Conservation (phyloP, 2,113 vertebrate species). For the Carettochelys insculpta region DNA sequence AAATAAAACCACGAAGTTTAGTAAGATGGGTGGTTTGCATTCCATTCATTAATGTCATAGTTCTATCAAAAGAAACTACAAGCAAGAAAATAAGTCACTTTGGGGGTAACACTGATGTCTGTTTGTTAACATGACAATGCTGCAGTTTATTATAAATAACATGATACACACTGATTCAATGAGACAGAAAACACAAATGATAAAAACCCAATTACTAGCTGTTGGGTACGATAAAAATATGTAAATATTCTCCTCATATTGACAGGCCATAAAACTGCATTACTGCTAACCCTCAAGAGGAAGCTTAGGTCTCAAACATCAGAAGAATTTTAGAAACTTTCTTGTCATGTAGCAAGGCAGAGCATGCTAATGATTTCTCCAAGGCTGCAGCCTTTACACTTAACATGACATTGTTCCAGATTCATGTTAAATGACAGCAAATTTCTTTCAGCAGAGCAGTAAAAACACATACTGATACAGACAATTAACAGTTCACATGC, state of each 20-base stretch:
- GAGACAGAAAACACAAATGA: constrained; percentile 55
- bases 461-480: constrained; percentile 43
- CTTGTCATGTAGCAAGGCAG: constrained; percentile 9
- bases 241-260: constrained; percentile 37
- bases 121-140: constrained; percentile 29
- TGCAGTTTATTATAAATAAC: constrained; percentile 17
- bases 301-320: not conserved
- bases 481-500: constrained; percentile 46
- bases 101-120: constrained; percentile 2
- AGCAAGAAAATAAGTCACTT: constrained; percentile 49
- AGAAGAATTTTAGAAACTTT: constrained; percentile 45
- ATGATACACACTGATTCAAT: constrained; percentile 36
- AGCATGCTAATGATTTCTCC: not conserved
- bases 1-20: not conserved
- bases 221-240: constrained; percentile 47
- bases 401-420: constrained; percentile 53
- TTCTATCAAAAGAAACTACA: constrained; percentile 21
- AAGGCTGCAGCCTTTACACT: constrained; percentile 30
- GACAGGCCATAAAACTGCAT: constrained; percentile 42
- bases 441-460: constrained; percentile 38
- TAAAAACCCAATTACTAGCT: constrained; percentile 47
- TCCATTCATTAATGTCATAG: constrained; percentile 48
- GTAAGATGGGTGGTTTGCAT: not conserved
- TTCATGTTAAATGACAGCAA: not conserved
- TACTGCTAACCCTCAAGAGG: not conserved